These are phyloP conservation scores for Actenoides lindsayi DNA, from an alignment of 2,113 vertebrate species.

Conservation along the genomic window DNA sequence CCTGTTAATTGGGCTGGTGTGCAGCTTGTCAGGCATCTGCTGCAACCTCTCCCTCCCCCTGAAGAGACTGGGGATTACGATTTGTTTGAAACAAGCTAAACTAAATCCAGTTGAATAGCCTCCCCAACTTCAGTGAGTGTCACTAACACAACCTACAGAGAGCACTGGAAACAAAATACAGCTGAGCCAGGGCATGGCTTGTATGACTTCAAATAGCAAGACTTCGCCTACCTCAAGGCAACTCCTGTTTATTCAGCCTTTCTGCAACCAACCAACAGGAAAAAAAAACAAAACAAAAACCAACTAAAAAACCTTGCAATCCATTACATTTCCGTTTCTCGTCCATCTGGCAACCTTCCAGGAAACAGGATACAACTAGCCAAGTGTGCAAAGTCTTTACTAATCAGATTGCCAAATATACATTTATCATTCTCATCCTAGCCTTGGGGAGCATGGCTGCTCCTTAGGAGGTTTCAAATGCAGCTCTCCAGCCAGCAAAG, in stretches of 20 bases:
- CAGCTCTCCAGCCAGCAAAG: neutral
- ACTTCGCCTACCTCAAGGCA: slow-evolving; percentile 70
- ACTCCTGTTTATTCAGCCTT: slow-evolving; percentile 66
- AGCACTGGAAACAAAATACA: slow-evolving; percentile 48
- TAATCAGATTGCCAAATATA: slow-evolving; percentile 61
- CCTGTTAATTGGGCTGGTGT: neutral
- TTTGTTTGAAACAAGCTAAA: slow-evolving; percentile 1
- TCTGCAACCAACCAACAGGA: slow-evolving; percentile 30
- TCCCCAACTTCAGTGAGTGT: slow-evolving; percentile 34
- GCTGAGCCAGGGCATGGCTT: slow-evolving; percentile 58
- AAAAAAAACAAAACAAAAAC: neutral
- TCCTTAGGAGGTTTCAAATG: neutral
- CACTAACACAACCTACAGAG: slow-evolving; percentile 43
- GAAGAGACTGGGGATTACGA: neutral
- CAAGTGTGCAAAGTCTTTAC: slow-evolving; percentile 56
- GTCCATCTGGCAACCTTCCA: slow-evolving; percentile 58
- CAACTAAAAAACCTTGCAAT: neutral
- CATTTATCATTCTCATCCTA: slow-evolving; percentile 57
- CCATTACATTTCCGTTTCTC: slow-evolving; percentile 55
- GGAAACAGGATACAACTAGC: slow-evolving; percentile 65
- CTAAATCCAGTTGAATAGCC: neutral
- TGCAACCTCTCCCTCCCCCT: neutral
- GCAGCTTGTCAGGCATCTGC: neutral
- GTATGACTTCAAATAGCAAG: slow-evolving; percentile 71
- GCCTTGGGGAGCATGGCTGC: neutral